Evolutionary conservation across 2,888 invertebrate species (phyloP).

Genomic region (Eretmocerus hayati): DNA sequence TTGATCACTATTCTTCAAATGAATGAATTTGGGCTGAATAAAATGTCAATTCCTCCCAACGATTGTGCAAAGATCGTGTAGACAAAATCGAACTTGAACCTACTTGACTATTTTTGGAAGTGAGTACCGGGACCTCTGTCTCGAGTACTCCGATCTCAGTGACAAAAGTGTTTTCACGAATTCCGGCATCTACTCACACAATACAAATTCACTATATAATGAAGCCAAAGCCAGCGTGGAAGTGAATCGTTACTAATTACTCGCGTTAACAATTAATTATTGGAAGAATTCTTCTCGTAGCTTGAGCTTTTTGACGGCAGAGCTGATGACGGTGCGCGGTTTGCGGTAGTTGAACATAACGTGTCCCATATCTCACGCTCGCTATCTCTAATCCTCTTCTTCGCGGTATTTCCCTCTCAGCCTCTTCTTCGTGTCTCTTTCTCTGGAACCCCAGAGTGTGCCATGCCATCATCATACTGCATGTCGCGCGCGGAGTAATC

Average conservation of each 20-base stretch:
- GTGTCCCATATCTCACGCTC: slow-evolving; percentile 44
- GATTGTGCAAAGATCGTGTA: no score
- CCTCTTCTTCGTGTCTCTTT: slow-evolving; percentile 18
- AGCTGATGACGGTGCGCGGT: slow-evolving; percentile 21
- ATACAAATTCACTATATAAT: slow-evolving; percentile 18
- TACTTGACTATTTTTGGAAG: no score
- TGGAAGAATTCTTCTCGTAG: slow-evolving; percentile 41
- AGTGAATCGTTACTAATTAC: no score
- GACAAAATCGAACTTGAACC: no score
- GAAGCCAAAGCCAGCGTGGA: no score
- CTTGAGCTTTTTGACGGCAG: no score
- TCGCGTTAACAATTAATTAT: slow-evolving; percentile 46
- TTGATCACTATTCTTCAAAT: no score
- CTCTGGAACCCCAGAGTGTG: slow-evolving; percentile 33
- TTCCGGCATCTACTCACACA: slow-evolving; percentile 8
- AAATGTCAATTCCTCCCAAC: no score
- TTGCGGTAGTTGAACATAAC: slow-evolving; percentile 45
- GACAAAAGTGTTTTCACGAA: no score
- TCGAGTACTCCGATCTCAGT: no score
- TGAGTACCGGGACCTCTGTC: no score
- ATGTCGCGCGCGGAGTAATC: slow-evolving; percentile 44
- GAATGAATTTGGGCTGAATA: no score
- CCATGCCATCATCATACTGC: slow-evolving; percentile 29
- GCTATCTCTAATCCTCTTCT: slow-evolving; percentile 8
- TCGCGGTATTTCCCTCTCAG: not conserved